Conservation (phyloP, 2,888 invertebrate genomes). For the Cylindroiulus punctatus region DNA sequence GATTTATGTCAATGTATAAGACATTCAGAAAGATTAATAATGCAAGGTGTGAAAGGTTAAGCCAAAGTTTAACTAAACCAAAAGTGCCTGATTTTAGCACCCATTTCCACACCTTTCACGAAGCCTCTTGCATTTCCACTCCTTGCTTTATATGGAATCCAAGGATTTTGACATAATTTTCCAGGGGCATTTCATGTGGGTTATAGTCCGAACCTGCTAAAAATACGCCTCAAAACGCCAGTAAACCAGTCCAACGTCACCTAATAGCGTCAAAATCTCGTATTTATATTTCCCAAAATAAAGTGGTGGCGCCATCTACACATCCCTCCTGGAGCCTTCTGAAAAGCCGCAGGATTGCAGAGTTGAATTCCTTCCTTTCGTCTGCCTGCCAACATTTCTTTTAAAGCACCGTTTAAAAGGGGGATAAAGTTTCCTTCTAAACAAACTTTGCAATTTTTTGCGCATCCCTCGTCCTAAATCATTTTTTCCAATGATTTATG, state of each 20-base stretch:
- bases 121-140: too few relatives aligned
- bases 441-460: conserved; percentile 25
- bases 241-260: not conserved
- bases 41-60: too few relatives aligned
- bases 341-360: not conserved
- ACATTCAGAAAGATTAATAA: too few relatives aligned
- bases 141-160: too few relatives aligned
- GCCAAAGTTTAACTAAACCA: too few relatives aligned
- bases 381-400: conserved; percentile 34
- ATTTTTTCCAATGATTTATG: conserved; percentile 7
- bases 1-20: too few relatives aligned
- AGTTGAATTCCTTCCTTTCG: conserved; percentile 10
- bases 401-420: conserved; percentile 28
- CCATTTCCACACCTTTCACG: too few relatives aligned
- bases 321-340: not conserved
- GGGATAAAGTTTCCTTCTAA: conserved; percentile 23
- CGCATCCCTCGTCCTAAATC: conserved; percentile 27
- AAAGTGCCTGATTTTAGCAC: too few relatives aligned
- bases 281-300: conserved; percentile 11
- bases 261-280: not conserved
- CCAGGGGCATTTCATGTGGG: too few relatives aligned
- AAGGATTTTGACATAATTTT: too few relatives aligned
- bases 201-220: too few relatives aligned
- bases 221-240: not conserved
- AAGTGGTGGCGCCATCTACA: not conserved